Conservation (phyloP, 2,888 invertebrate genomes). For the Drosophila formosana region DNA sequence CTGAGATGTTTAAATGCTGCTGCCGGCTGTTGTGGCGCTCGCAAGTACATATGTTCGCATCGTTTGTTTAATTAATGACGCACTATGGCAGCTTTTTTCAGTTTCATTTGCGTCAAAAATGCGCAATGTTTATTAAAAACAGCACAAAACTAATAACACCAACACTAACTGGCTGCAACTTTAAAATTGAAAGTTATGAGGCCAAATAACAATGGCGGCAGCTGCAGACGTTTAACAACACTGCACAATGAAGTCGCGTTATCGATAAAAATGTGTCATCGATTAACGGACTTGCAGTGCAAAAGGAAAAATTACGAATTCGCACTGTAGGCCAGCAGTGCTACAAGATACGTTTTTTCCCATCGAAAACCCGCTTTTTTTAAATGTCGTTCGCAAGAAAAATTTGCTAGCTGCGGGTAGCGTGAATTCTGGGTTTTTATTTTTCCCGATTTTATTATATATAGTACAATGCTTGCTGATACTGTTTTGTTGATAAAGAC, state of each 20-base stretch:
- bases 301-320: not conserved
- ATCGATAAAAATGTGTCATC: constrained; percentile 23
- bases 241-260: not conserved
- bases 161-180: not conserved
- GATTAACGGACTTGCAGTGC: constrained; percentile 7
- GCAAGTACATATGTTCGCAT: constrained; percentile 39
- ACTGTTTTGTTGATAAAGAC: too few relatives aligned
- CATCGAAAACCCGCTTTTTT: too few relatives aligned
- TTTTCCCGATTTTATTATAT: too few relatives aligned
- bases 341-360: too few relatives aligned
- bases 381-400: too few relatives aligned
- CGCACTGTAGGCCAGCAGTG: too few relatives aligned
- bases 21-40: constrained; percentile 29
- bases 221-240: constrained; percentile 20
- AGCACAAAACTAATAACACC: constrained; percentile 2
- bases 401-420: too few relatives aligned
- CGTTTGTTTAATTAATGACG: constrained; percentile 68
- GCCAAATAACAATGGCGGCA: constrained; percentile 9
- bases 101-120: constrained; percentile 58
- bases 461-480: too few relatives aligned
- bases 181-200: not conserved
- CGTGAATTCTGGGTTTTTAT: too few relatives aligned
- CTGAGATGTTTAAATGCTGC: constrained; percentile 44
- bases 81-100: constrained; percentile 54
- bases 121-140: constrained; percentile 19